Base-by-base conservation (phyloP, 2,888 invertebrate genomes). In the Tineola bisselliella region DNA sequence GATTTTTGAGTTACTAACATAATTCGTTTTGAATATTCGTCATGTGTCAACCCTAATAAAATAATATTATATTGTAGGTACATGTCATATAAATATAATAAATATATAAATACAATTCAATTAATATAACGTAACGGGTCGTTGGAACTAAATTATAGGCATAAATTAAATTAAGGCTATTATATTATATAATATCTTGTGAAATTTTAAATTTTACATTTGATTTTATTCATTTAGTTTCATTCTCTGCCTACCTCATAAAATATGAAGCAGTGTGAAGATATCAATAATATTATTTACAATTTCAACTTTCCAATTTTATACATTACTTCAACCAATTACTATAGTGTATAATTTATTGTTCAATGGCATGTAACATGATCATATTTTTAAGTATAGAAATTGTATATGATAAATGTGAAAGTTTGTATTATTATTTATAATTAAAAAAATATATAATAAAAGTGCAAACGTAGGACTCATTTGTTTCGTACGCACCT, bases 301-400 rank as follows among this genome's bases (percentile, higher is more conserved):
- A 38, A 10, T 48, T 15, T 5, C 8, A 48, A 48, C 48, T 48
- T 48, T 48, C 48, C 48, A 48, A 48, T 48, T 48, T 48, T 10
- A n/a, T 17, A 15, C 48, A 48, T 48, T 48, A 48, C 48, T 48
- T 48, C 15, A 48, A 48, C 13, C 48, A 48, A 48, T 48, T 48
- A 48, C 15, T 48, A 38, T 17, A 15, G 13, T 17, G 8, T 17
- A 15, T 48, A 17, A 48, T 48, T 48, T 48, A 48, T 48, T 48
- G 48, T 17, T 48, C 48, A 48, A 48, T 48, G 15, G 48, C 48
- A 48, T 48, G 48, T 48, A 48, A 17, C 10, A 10, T 48, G 8
- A 48, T 48, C 48, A 17, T 48, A 48, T 48, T 48, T 48, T 48
- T 48, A 3, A n/a, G 3, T 12, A 38, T 38, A 38, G 38, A 38